Conservation (phyloP, 2,888 invertebrate genomes). For the Noctua comes region DNA sequence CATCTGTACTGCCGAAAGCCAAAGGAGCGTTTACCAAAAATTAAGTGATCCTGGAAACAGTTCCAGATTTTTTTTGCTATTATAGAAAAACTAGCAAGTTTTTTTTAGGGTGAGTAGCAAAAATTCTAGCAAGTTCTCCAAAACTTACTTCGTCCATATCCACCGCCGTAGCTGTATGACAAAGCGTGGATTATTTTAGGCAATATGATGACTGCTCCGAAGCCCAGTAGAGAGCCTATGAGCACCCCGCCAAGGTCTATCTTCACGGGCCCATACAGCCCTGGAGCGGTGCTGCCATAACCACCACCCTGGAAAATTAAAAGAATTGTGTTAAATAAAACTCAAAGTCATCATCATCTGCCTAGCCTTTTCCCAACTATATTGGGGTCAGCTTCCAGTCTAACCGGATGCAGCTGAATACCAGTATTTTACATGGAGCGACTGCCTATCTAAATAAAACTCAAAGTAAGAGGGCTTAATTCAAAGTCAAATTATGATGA, state of each 20-base stretch:
- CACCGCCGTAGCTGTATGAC: slow-evolving; percentile 92
- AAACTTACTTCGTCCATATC: slow-evolving; percentile 93
- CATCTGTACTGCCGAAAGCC: background rate
- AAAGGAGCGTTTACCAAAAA: background rate
- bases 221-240: slow-evolving; percentile 94
- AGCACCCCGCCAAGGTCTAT: slow-evolving; percentile 95
- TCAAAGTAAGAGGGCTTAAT: background rate
- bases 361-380: no score
- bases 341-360: no score
- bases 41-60: background rate
- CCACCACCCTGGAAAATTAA: slow-evolving; percentile 78
- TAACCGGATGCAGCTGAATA: no score
- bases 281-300: slow-evolving; percentile 87
- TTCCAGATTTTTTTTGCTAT: background rate
- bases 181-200: slow-evolving; percentile 94
- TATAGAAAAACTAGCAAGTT: background rate
- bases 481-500: background rate
- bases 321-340: background rate
- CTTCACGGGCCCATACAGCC: slow-evolving; percentile 93
- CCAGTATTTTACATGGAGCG: no score
- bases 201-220: slow-evolving; percentile 94
- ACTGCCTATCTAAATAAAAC: no score
- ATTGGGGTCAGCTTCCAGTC: no score
- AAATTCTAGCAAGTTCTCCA: background rate
- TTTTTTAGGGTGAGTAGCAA: background rate